These are phyloP conservation scores for Chauna torquata DNA, from an alignment of 2,113 vertebrate species.

Conservation along the genomic window DNA sequence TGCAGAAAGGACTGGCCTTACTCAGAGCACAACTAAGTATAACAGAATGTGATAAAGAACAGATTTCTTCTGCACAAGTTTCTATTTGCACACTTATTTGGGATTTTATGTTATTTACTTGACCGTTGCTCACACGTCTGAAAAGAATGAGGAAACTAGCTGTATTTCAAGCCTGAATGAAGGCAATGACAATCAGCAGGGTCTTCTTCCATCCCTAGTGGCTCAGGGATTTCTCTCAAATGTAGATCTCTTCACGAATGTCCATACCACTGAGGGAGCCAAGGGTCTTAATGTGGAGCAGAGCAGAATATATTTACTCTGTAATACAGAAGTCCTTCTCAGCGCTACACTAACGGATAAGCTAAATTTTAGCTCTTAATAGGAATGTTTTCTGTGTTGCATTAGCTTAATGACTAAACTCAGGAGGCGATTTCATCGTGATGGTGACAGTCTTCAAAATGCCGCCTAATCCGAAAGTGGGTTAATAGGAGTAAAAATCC, in stretches of 20 bases:
- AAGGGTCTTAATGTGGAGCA: background rate
- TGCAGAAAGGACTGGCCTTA: background rate
- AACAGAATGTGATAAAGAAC: background rate
- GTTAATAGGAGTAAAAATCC: background rate
- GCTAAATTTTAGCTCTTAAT: background rate
- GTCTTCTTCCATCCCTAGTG: background rate
- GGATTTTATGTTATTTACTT: background rate
- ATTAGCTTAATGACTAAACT: background rate
- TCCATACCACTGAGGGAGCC: background rate
- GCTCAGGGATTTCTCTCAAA: background rate
- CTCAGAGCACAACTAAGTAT: background rate
- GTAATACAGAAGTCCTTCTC: background rate
- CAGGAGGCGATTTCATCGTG: background rate
- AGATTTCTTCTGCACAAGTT: background rate
- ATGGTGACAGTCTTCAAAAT: background rate
- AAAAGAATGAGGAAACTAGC: background rate
- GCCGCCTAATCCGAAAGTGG: background rate
- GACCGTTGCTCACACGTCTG: background rate
- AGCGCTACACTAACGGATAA: background rate
- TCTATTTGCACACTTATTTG: background rate
- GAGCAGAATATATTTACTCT: background rate
- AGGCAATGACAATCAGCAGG: background rate
- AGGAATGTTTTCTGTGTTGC: background rate
- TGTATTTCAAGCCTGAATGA: background rate
- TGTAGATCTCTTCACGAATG: background rate